Conservation (phyloP, 2,797 vertebrate species). For the Nannoperca australis region DNA sequence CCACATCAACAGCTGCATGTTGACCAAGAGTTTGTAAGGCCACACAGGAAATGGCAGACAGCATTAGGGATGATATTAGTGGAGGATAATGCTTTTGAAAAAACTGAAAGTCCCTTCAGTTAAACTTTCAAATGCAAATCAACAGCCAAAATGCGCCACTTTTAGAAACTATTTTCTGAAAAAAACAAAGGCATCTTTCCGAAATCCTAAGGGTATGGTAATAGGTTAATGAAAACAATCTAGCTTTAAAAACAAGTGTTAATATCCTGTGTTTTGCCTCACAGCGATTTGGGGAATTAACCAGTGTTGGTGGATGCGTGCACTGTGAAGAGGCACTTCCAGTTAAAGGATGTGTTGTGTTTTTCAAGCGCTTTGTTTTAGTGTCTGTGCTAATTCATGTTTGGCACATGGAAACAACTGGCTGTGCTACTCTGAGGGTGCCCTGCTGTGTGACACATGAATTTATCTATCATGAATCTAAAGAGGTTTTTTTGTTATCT, state of each 20-base stretch:
- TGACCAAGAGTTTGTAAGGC: not conserved
- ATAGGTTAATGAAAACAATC: not conserved
- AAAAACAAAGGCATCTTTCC: not conserved
- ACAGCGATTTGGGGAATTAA: conserved; percentile 5
- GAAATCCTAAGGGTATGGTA: not conserved
- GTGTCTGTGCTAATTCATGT: conserved; percentile 30
- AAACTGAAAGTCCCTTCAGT: conserved; percentile 5
- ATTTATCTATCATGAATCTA: not conserved
- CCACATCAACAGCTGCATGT: conserved; percentile 4
- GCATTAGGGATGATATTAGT: not conserved
- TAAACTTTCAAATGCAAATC: conserved; percentile 3
- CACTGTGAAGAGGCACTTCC: conserved; percentile 2
- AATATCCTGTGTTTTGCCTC: conserved; percentile 5
- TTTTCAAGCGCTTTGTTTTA: conserved; percentile 21
- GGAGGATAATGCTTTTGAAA: not conserved
- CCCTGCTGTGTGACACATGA: conserved; percentile 31
- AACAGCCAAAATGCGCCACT: not conserved
- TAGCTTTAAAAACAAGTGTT: not conserved
- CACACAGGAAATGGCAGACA: not conserved
- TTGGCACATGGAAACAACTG: conserved; percentile 31
- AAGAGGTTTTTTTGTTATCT: conserved; percentile 20
- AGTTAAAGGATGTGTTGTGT: conserved; percentile 19
- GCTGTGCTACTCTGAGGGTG: conserved; percentile 12
- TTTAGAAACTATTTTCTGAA: not conserved
- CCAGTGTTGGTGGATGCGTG: conserved; percentile 4